Percentiles rank a stretch among this genome's conserved stretches.
Evolutionary conservation across 2,797 vertebrate genomes (phyloP).

Genomic region (Acanthis flammea): DNA sequence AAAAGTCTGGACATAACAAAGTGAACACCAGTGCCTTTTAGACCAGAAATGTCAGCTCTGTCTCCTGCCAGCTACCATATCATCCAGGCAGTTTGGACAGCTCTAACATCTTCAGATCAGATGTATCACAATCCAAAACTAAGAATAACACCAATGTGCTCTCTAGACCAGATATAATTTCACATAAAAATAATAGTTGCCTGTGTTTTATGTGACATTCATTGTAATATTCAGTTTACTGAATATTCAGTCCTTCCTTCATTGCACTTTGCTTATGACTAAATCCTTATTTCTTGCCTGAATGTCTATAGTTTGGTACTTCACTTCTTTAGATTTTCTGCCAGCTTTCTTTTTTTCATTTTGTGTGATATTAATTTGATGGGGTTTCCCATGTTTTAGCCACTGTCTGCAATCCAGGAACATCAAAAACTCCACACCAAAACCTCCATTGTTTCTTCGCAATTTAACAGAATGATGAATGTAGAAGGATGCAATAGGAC

Average conservation of each 20-base stretch:
- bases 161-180: background rate
- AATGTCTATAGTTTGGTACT: background rate
- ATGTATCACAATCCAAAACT: background rate
- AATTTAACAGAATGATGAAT: background rate
- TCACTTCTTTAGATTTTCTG: background rate
- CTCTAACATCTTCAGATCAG: background rate
- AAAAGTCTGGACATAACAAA: background rate
- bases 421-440: fast-evolving
- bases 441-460: background rate
- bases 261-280: background rate
- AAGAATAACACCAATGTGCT: background rate
- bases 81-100: background rate
- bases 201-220: background rate
- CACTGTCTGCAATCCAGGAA: background rate
- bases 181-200: background rate
- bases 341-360: background rate
- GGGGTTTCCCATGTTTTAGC: background rate
- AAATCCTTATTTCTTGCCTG: background rate
- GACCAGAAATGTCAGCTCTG: background rate
- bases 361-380: background rate
- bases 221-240: background rate
- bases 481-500: background rate
- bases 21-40: background rate
- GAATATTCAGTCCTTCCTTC: background rate
- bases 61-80: background rate